phyloP scores from a whole-genome alignment of 2,888 invertebrate species.

The Ernsta delagoae region DNA sequence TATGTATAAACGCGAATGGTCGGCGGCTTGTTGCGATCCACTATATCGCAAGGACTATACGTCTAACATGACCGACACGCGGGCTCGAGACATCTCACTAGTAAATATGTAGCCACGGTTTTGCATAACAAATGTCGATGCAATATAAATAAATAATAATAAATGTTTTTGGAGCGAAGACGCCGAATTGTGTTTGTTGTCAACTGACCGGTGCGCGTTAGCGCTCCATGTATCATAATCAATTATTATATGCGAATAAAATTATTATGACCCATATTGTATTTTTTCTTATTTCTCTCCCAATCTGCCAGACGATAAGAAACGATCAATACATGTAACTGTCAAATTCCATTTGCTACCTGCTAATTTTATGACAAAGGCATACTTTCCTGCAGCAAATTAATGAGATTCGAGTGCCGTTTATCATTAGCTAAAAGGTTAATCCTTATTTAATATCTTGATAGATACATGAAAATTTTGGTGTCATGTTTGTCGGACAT shows the following conservation, averaged over 20 bases:
- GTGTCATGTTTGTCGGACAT: too few relatives aligned
- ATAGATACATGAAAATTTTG: too few relatives aligned
- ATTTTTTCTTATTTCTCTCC: slow-evolving; percentile 44
- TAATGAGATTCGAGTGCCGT: too few relatives aligned
- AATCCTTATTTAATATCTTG: too few relatives aligned
- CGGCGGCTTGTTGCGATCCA: slow-evolving; percentile 62
- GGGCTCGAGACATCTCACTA: slow-evolving; percentile 81
- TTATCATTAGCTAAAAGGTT: too few relatives aligned
- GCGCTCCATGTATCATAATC: slow-evolving; percentile 83
- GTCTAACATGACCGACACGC: slow-evolving; percentile 53
- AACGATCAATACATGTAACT: too few relatives aligned
- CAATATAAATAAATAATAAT: slow-evolving; percentile 75
- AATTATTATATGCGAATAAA: slow-evolving; percentile 84
- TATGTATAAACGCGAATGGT: slow-evolving; percentile 74
- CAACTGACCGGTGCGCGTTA: slow-evolving; percentile 62
- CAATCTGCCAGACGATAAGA: too few relatives aligned
- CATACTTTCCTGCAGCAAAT: too few relatives aligned
- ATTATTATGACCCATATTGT: slow-evolving; percentile 74
- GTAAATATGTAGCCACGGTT: slow-evolving; percentile 81
- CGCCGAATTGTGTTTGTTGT: slow-evolving; percentile 58
- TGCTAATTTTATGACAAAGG: too few relatives aligned
- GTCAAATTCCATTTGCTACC: too few relatives aligned
- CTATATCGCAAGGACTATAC: slow-evolving; percentile 61
- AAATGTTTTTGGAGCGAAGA: slow-evolving; percentile 75
- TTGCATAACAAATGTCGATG: slow-evolving; percentile 75